Evolutionary conservation across 2,888 invertebrate species (phyloP), one percentile per base, ranked within the genome.

Genomic region (Lacanobia wlatinum): DNA sequence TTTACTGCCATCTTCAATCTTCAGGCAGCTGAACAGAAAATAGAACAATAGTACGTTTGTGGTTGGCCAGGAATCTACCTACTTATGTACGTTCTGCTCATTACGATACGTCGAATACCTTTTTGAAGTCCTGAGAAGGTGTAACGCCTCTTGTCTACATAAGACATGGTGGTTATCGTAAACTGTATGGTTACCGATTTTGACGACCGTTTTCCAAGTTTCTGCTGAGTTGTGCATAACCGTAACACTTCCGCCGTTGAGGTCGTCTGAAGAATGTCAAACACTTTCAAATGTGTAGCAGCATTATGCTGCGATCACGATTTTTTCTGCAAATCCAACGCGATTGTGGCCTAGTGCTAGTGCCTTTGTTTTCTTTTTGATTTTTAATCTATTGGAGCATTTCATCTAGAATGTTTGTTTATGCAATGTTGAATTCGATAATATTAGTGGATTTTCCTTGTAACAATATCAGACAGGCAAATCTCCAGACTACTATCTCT

Each of bases 271-370:
- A 43, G 52, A 53, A 69, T 69, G 52, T 66, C 53, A 43, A 66
- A 43, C 67, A 67, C 68, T 69, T 53, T 66, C 66, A 65, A 66
- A 66, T 59, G 34, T 66, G 64, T 38, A 16, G n/a, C 65, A 23
- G 58, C 28, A n/a, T 43, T 43, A 38, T 38, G 21, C 14, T 60
- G 40, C 21, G 10, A 50, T 52, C 50, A 52, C 16, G 21, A 52
- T 59, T 65, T 65, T 59, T 40, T 59, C 28, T 28, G 7, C 8
- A 34, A 65, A 34, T 59, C 7, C 16, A 12, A 40, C 14, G 43
- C 14, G n/a, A 43, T 65, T 23, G 28, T 60, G 40, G 40, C 65
- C 40, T 28, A 64, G 12, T 64, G 60, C 40, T 28, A 64, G 12
- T 64, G 60, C 16, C 60, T 65, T 65, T 64, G 38, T 40, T 59